Evolutionary conservation across 2,888 invertebrate species (phyloP), one percentile per base, ranked within the genome.

Genomic region (Caenorhabditis wallacei): DNA sequence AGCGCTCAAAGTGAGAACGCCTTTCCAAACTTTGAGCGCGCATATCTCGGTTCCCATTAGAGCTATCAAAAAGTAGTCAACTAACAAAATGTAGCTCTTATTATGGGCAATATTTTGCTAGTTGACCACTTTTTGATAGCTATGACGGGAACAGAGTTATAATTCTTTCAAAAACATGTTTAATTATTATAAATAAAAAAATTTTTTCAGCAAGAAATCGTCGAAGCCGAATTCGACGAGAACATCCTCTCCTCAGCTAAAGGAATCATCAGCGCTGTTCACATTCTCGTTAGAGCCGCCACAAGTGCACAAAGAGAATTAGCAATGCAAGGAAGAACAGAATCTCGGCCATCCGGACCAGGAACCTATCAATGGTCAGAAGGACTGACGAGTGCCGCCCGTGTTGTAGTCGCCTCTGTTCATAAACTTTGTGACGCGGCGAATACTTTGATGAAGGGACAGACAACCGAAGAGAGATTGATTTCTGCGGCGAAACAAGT

Each of bases 161-260:
- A n/a, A n/a, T n/a, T n/a, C n/a, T n/a, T n/a, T n/a, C n/a, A n/a
- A n/a, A n/a, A n/a, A n/a, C n/a, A n/a, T n/a, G n/a, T n/a, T n/a
- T n/a, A n/a, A n/a, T n/a, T n/a, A n/a, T n/a, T n/a, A n/a, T n/a
- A n/a, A n/a, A 40, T 13, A 40, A 40, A 18, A 4, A 48, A 18
- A 48, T n/a, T 48, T 40, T 66, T 66, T 13, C 66, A 66, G 66
- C 66, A 66, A 30, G 66, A 56, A 24, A 94, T 96, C 4, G 97
- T 97, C 92, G 97, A 97, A 92, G 95, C 98, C 93, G 97, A 97
- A 94, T 99, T 99, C 93, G 99, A 99, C 92, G 98, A 98, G 93
- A 97, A 98, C 95, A 99, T 99, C 89, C 93, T 99, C 90, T 97
- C 97, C 92, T 98, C 98, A 0, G 98, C 98, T 51, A 97, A 97